phyloP scores from a whole-genome alignment of 1,140 invertebrate species.

The Drosophila persimilis region DNA sequence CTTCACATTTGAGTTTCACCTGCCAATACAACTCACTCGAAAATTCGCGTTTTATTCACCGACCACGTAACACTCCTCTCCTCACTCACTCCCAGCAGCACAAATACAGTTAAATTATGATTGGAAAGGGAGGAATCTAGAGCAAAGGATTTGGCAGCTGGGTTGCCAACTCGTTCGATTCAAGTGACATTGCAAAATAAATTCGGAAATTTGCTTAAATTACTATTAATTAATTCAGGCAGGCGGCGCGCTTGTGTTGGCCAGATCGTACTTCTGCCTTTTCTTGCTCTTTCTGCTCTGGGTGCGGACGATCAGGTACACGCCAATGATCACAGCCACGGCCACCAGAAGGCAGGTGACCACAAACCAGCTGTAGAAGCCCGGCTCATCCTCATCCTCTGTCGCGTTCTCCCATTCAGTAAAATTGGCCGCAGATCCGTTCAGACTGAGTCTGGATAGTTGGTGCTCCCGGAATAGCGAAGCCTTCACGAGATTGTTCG shows the following conservation, averaged over 20 bases:
- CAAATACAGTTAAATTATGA: neutral
- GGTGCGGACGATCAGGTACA: slow-evolving; percentile 55
- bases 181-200: slow-evolving; percentile 15
- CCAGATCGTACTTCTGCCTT: slow-evolving; percentile 58
- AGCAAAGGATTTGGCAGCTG: slow-evolving; percentile 19
- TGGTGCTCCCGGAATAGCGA: slow-evolving; percentile 52
- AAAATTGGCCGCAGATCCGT: slow-evolving; percentile 21
- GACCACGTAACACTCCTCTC: too few species aligned
- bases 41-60: too few species aligned
- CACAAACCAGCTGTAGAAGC: slow-evolving; percentile 75
- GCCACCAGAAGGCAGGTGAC: slow-evolving; percentile 56
- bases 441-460: slow-evolving; percentile 19
- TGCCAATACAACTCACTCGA: too few species aligned
- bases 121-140: too few species aligned
- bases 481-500: slow-evolving; percentile 57
- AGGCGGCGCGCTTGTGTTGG: slow-evolving; percentile 45
- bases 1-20: too few species aligned
- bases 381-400: slow-evolving; percentile 18
- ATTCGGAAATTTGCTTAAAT: slow-evolving; percentile 14
- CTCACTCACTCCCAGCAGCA: too few species aligned
- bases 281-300: slow-evolving; percentile 53
- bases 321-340: slow-evolving; percentile 36
- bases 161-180: slow-evolving; percentile 27
- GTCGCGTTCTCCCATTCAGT: slow-evolving; percentile 53
- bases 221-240: slow-evolving; percentile 12